Percentiles rank a stretch among this genome's conserved stretches.
Evolutionary conservation across 2,888 invertebrate genomes (phyloP).

Genomic region (Acanthosepion esculentum): DNA sequence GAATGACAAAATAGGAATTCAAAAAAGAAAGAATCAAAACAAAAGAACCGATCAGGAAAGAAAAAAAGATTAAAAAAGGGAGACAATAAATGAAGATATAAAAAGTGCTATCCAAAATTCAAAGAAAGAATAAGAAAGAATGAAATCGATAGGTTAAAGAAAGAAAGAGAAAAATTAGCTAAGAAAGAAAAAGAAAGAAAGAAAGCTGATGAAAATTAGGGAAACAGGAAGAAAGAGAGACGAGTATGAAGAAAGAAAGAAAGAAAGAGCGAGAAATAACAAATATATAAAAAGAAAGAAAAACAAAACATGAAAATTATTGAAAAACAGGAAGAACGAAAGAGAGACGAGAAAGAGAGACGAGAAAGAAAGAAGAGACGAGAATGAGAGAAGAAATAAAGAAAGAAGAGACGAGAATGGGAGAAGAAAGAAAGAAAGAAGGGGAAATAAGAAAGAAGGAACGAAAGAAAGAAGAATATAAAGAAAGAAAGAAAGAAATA

Average conservation of each 20-base stretch:
- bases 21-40: neutral
- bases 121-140: neutral
- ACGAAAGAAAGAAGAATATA: neutral
- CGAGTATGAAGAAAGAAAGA: no score
- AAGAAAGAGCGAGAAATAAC: neutral
- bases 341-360: neutral
- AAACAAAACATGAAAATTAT: neutral
- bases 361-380: neutral
- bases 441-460: rapidly evolving
- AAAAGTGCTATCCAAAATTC: neutral
- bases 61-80: neutral
- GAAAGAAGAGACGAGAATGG: neutral
- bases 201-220: no score
- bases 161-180: neutral
- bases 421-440: neutral
- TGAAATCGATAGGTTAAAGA: neutral
- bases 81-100: neutral
- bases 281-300: neutral
- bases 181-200: neutral
- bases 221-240: no score
- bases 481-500: neutral
- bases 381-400: neutral
- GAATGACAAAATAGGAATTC: neutral
- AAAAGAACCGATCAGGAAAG: neutral
- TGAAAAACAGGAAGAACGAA: neutral